Percentiles rank a stretch among this genome's conserved stretches.
phyloP scores from a whole-genome alignment of 1,140 invertebrate species.

The Pemphigus obesinymphae region DNA sequence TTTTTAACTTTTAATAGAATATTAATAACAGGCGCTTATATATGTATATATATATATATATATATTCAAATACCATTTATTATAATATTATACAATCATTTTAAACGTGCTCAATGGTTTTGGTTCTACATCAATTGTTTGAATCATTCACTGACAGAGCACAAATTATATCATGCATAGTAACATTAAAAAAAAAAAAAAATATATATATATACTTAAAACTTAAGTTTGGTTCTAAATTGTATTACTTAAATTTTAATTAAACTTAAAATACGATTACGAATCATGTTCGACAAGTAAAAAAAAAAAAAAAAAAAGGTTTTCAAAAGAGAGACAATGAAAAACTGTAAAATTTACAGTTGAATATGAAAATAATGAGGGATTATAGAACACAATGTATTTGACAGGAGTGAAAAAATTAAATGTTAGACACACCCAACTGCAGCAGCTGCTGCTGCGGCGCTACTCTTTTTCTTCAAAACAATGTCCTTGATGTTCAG shows the following conservation, averaged over 20 bases:
- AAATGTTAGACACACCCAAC: slow-evolving; percentile 43
- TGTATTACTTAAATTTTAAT: slow-evolving; percentile 14
- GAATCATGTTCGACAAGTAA: slow-evolving; percentile 3
- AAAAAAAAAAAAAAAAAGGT: neutral
- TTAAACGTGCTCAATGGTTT: slow-evolving; percentile 38
- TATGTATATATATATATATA: slow-evolving; percentile 16
- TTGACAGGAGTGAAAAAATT: neutral
- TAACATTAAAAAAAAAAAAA: slow-evolving; percentile 24
- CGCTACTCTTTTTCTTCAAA: slow-evolving; percentile 58
- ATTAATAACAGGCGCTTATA: slow-evolving; percentile 7
- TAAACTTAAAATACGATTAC: neutral
- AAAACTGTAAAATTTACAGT: slow-evolving; percentile 2
- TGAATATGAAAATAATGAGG: slow-evolving; percentile 27
- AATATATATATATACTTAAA: neutral
- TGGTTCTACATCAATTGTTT: slow-evolving; percentile 34
- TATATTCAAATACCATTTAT: slow-evolving; percentile 27
- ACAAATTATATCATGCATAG: slow-evolving; percentile 24
- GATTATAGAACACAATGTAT: slow-evolving; percentile 4
- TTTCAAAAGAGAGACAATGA: slow-evolving; percentile 32
- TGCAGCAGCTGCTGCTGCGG: slow-evolving; percentile 45
- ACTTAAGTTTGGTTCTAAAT: neutral
- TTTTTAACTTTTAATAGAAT: slow-evolving; percentile 19
- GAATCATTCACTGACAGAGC: slow-evolving; percentile 22
- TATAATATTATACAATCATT: slow-evolving; percentile 36
- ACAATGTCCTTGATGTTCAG: slow-evolving; percentile 70